Evolutionary conservation across 2,888 invertebrate species (phyloP).

Genomic region (Elgonia sp.): DNA sequence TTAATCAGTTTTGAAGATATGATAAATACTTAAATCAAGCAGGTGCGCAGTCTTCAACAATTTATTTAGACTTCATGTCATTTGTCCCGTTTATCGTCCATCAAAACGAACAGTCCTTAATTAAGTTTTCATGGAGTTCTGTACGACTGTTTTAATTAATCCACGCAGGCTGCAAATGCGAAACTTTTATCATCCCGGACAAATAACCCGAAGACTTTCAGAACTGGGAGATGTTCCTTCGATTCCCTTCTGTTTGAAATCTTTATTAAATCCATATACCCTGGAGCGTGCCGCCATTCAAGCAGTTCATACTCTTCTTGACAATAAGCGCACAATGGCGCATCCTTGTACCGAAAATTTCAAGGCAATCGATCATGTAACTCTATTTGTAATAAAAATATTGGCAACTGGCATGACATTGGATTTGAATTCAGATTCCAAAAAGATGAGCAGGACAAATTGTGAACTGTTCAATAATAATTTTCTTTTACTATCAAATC

Average conservation of each 20-base stretch:
- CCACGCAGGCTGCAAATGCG: constrained; percentile 29
- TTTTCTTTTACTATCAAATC: not conserved
- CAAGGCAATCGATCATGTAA: constrained; percentile 55
- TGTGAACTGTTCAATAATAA: not conserved
- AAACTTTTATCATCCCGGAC: constrained; percentile 52
- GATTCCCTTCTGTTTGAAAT: constrained; percentile 18
- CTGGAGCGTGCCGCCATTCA: constrained; percentile 28
- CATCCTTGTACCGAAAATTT: constrained; percentile 34
- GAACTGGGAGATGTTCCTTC: constrained; percentile 6
- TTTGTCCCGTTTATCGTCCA: constrained; percentile 65
- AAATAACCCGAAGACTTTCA: constrained; percentile 38
- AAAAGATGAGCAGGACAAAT: not conserved
- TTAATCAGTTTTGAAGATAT: constrained; percentile 46
- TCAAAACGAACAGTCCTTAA: constrained; percentile 52
- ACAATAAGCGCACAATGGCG: constrained; percentile 13
- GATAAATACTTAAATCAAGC: constrained; percentile 58
- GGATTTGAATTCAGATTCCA: constrained; percentile 6
- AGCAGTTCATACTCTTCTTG: constrained; percentile 9
- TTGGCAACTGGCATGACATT: constrained; percentile 13
- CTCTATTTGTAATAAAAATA: constrained; percentile 7
- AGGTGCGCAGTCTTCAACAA: constrained; percentile 54
- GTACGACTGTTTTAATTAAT: constrained; percentile 72
- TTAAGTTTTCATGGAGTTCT: constrained; percentile 63
- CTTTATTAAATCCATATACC: constrained; percentile 42
- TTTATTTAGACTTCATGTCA: constrained; percentile 65